These are phyloP conservation scores for Urocitellus parryii DNA, from an alignment of 2,113 vertebrate genomes.

Conservation along the genomic window DNA sequence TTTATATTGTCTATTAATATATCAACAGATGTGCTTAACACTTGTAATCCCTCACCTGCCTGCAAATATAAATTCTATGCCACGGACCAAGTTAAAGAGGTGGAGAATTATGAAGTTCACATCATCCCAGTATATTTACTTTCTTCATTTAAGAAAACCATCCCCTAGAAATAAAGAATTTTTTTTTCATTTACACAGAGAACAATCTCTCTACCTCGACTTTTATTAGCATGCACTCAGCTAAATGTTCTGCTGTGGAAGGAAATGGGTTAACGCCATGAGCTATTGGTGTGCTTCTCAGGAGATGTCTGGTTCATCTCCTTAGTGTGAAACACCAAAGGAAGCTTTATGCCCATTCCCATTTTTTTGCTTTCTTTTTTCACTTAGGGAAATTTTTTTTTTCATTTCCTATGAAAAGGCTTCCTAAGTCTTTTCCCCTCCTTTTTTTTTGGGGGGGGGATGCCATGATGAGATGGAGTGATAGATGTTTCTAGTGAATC, in stretches of 20 bases:
- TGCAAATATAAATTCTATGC: background rate
- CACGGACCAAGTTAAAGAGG: background rate
- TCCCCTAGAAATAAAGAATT: background rate
- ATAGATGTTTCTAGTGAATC: conserved; percentile 86
- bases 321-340: background rate
- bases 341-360: background rate
- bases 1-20: background rate
- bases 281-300: background rate
- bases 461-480: conserved; percentile 75
- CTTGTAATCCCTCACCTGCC: background rate
- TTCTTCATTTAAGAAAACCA: background rate
- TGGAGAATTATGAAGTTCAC: background rate
- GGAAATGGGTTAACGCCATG: background rate
- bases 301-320: background rate
- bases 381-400: conserved; percentile 36
- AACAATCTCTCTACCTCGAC: background rate
- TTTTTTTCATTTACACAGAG: background rate
- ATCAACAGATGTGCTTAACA: background rate
- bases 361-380: background rate
- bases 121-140: background rate
- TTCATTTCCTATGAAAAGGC: background rate
- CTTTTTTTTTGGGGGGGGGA: background rate
- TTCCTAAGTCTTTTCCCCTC: conserved; percentile 1
- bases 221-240: background rate
- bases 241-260: background rate